Percentiles rank a stretch among this genome's conserved stretches.
phyloP scores from a whole-genome alignment of 1,140 invertebrate species.

The Vanessa atalanta region DNA sequence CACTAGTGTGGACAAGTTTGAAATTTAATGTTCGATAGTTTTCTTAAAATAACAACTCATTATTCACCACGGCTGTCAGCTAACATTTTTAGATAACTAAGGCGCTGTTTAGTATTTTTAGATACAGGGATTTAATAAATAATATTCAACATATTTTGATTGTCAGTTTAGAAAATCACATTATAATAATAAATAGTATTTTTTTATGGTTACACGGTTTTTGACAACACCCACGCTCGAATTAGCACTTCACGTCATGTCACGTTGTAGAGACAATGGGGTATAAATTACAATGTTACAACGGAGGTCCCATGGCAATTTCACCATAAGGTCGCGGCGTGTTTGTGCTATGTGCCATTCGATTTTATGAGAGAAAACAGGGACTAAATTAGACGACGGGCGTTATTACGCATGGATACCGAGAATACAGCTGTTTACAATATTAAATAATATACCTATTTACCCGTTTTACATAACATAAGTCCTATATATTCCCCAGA shows the following conservation, averaged over 20 bases:
- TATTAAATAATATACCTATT: too few species aligned
- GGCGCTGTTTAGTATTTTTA: too few species aligned
- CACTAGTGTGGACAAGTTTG: slow-evolving; percentile 11
- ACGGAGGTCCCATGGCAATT: slow-evolving; percentile 29
- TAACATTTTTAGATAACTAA: neutral
- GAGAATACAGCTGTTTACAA: neutral
- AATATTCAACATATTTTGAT: neutral
- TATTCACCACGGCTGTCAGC: neutral
- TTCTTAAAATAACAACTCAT: neutral
- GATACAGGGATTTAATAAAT: neutral
- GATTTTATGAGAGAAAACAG: slow-evolving; percentile 33
- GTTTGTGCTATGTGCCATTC: slow-evolving; percentile 27
- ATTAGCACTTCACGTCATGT: slow-evolving; percentile 38
- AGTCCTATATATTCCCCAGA: too few species aligned
- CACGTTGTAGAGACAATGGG: slow-evolving; percentile 46
- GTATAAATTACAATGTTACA: slow-evolving; percentile 47
- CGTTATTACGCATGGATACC: neutral
- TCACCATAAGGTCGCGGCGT: slow-evolving; percentile 28
- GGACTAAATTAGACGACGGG: slow-evolving; percentile 8
- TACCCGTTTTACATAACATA: too few species aligned
- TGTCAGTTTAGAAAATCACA: slow-evolving; percentile 3
- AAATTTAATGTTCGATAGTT: neutral
- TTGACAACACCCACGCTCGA: slow-evolving; percentile 30
- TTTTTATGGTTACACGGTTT: slow-evolving; percentile 16
- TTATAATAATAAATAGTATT: slow-evolving; percentile 32